Conservation (phyloP, 2,888 invertebrate genomes). For the Drosophila multiciliata region DNA sequence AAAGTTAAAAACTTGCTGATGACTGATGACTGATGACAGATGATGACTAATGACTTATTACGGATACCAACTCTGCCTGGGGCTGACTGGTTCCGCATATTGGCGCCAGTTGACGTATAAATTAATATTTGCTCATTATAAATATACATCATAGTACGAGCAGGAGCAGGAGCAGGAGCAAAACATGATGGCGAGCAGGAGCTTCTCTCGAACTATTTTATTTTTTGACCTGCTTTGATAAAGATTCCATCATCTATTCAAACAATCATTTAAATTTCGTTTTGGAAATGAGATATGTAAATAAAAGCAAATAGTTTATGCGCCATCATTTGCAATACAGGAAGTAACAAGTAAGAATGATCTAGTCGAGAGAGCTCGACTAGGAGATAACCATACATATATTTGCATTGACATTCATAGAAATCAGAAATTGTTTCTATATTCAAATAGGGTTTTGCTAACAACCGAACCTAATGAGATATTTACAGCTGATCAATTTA, state of each 20-base stretch:
- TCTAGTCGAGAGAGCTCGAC: neutral
- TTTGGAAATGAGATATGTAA: neutral
- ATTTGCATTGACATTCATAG: neutral
- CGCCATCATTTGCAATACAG: neutral
- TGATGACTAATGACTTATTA: neutral
- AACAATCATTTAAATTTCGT: neutral
- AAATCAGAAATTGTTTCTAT: neutral
- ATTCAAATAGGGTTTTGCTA: neutral
- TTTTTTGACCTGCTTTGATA: neutral
- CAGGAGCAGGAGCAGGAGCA: neutral
- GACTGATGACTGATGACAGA: constrained; percentile 2
- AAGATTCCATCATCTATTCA: neutral
- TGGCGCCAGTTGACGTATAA: neutral
- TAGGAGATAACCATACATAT: neutral
- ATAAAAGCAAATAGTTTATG: neutral
- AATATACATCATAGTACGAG: neutral
- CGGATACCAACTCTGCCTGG: neutral
- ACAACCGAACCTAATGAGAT: neutral
- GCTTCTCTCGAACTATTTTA: neutral
- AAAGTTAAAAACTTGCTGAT: neutral
- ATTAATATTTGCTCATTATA: neutral
- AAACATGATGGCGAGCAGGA: neutral
- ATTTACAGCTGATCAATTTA: too few relatives aligned
- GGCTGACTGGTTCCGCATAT: neutral
- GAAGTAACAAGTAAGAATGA: neutral